Evolutionary conservation across 2,113 vertebrate species (phyloP).

Genomic region (Setophaga coronata): DNA sequence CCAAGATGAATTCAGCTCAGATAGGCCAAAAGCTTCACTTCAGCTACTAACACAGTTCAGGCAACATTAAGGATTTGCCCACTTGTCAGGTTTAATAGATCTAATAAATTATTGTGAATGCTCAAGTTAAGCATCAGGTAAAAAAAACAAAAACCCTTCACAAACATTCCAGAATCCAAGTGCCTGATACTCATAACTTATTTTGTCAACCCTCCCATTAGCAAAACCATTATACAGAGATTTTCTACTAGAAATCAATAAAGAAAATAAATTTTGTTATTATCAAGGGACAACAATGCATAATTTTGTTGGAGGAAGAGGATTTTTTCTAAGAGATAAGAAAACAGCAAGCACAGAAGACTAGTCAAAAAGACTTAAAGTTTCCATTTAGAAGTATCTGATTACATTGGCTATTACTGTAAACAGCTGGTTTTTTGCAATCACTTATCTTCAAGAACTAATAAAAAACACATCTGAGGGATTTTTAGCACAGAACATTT

Average conservation of each 20-base stretch:
- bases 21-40: not conserved
- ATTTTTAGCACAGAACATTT: conserved; percentile 33
- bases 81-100: not conserved
- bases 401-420: not conserved
- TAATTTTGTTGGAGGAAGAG: not conserved
- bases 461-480: not conserved
- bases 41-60: not conserved
- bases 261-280: not conserved
- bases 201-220: not conserved
- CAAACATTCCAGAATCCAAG: not conserved
- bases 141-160: not conserved
- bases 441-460: not conserved
- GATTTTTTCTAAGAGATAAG: not conserved
- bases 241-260: not conserved
- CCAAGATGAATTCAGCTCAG: not conserved
- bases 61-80: not conserved
- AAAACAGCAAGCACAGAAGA: not conserved
- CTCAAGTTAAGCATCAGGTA: not conserved
- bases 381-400: not conserved
- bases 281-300: not conserved
- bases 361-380: not conserved
- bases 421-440: not conserved
- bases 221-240: not conserved
- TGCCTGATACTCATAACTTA: not conserved
- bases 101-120: not conserved